Percentiles rank a stretch among this genome's conserved stretches.
Evolutionary conservation across 2,113 vertebrate species (phyloP).

Genomic region (Ivindomyrus marchei): DNA sequence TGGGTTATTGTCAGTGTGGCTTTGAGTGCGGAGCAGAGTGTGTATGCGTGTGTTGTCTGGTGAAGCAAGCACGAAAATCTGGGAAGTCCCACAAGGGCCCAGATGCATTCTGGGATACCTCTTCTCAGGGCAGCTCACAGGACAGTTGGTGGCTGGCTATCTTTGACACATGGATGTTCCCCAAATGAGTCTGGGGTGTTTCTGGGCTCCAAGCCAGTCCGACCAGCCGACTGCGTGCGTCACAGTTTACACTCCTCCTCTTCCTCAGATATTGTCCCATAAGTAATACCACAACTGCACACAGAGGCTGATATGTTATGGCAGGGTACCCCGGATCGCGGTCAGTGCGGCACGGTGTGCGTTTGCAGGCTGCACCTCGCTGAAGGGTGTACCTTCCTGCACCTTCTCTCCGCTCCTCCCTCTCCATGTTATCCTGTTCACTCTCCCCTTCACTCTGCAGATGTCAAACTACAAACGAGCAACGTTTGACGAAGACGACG

Average conservation of each 20-base stretch:
- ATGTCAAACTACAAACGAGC: conserved; percentile 91
- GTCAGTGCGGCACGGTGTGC: neutral
- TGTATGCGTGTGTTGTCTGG: neutral
- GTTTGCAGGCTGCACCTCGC: neutral
- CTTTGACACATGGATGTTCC: neutral
- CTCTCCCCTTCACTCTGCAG: conserved; percentile 51
- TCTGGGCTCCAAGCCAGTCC: neutral
- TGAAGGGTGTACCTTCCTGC: neutral
- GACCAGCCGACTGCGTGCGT: neutral
- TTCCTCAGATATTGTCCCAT: neutral
- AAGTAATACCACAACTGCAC: neutral
- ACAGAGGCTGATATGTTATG: neutral
- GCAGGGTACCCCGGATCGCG: neutral
- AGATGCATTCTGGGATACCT: neutral
- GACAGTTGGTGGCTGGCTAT: neutral
- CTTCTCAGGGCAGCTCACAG: neutral
- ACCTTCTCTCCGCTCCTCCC: neutral
- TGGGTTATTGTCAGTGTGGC: neutral
- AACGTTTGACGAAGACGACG: conserved; percentile 85
- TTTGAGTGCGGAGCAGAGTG: neutral
- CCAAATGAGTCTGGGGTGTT: neutral
- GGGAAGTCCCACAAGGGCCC: neutral
- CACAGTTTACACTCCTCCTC: conserved; percentile 6
- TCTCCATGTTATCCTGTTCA: neutral
- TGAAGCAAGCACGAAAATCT: neutral